Percentiles rank a stretch among this genome's conserved stretches.
These are phyloP conservation scores for Rhea americana DNA, from an alignment of 2,113 vertebrate genomes.

Conservation along the genomic window DNA sequence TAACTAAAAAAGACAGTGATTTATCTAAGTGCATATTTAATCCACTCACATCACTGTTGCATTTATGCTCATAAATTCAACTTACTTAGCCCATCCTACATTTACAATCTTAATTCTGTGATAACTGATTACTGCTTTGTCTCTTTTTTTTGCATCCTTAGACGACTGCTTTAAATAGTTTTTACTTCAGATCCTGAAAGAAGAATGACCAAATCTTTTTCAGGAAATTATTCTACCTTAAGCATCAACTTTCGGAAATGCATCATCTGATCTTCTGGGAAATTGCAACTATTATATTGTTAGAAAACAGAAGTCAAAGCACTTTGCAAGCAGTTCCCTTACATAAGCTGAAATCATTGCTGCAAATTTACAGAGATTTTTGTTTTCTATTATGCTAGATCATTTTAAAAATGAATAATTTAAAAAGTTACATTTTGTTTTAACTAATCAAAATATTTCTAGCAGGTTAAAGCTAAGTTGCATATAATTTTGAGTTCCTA, in stretches of 20 bases:
- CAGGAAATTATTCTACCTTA: constrained; percentile 17
- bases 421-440: neutral
- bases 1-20: neutral
- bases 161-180: neutral
- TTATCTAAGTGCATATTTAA: accelerated
- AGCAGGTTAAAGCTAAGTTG: neutral
- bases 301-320: neutral
- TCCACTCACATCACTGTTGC: accelerated
- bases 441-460: neutral
- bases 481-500: neutral
- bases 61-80: accelerated
- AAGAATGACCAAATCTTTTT: neutral
- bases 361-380: neutral
- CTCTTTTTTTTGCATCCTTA: neutral
- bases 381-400: neutral
- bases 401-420: neutral
- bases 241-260: neutral
- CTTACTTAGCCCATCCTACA: neutral
- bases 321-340: neutral
- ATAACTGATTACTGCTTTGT: neutral
- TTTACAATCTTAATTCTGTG: neutral
- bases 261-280: constrained; percentile 36
- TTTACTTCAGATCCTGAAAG: constrained; percentile 9
- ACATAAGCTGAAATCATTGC: neutral
- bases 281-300: neutral